These are phyloP conservation scores for Siniperca scherzeri DNA, from an alignment of 2,797 vertebrate species.

Conservation along the genomic window DNA sequence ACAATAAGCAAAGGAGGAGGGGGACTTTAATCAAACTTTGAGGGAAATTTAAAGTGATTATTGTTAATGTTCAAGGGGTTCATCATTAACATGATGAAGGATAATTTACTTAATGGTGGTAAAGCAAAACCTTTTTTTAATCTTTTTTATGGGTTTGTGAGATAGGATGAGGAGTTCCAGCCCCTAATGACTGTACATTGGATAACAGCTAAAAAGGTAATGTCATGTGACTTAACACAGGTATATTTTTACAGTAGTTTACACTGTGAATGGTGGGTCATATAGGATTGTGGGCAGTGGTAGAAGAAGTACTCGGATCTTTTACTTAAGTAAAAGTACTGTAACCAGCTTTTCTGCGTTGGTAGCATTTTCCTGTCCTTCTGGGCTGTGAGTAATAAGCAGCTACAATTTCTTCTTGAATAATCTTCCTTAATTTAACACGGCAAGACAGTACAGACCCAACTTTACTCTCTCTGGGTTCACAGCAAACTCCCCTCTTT, in stretches of 20 bases:
- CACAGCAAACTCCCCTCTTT: too few species aligned
- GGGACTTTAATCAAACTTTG: background rate
- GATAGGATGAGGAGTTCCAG: background rate
- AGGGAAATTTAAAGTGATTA: too few species aligned
- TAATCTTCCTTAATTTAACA: too few species aligned
- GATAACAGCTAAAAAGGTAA: background rate
- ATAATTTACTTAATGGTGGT: background rate
- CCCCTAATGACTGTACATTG: background rate
- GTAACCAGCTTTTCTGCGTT: too few species aligned
- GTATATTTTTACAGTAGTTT: background rate
- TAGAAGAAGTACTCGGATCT: too few species aligned
- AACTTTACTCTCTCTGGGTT: too few species aligned
- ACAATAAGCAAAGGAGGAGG: background rate
- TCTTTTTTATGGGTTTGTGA: background rate
- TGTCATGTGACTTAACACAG: background rate
- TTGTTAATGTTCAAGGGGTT: constrained; percentile 2
- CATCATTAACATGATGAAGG: background rate
- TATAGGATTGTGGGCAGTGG: too few species aligned
- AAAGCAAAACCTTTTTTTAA: background rate
- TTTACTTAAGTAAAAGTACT: too few species aligned
- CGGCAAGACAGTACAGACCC: too few species aligned
- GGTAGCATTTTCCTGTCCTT: too few species aligned
- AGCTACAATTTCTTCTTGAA: too few species aligned
- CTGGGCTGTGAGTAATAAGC: too few species aligned
- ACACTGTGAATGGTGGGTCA: background rate